phyloP scores from a whole-genome alignment of 1,140 invertebrate genomes.

The Globodera ellingtonae region DNA sequence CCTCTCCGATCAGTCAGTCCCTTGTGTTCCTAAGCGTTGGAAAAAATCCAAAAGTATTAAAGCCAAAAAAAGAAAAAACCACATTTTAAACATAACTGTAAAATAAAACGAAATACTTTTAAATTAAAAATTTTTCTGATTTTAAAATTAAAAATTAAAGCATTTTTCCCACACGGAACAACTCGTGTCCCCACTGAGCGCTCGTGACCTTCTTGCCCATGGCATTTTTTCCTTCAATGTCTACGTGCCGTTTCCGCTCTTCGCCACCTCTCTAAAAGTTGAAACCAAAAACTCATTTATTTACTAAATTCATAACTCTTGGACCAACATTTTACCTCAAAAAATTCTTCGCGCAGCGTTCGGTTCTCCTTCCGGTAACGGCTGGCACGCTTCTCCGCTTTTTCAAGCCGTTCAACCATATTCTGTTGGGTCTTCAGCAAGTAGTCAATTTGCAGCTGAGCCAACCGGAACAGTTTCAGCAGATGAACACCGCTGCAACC shows the following conservation, averaged over 20 bases:
- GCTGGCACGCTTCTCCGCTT: conserved; percentile 12
- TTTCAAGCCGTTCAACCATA: conserved; percentile 25
- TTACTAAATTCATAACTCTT: background rate
- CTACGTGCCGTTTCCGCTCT: background rate
- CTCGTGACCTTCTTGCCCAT: background rate
- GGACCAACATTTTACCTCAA: background rate
- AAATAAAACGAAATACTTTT: background rate
- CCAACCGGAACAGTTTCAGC: conserved; percentile 36
- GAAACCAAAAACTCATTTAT: too few relatives aligned
- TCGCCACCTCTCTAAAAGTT: too few relatives aligned
- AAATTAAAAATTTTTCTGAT: background rate
- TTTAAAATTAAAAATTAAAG: background rate
- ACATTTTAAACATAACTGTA: background rate
- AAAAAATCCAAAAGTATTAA: too few relatives aligned
- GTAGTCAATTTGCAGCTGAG: conserved; percentile 35
- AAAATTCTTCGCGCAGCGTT: conserved; percentile 9
- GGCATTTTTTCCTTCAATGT: background rate
- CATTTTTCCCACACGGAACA: conserved; percentile 22
- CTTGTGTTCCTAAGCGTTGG: too few relatives aligned
- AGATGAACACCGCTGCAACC: conserved; percentile 13
- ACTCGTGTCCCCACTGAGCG: conserved; percentile 24
- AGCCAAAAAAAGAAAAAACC: background rate
- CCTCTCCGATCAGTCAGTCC: too few relatives aligned
- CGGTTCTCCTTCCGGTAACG: conserved; percentile 5
- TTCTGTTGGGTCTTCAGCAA: conserved; percentile 33